Evolutionary conservation across 2,797 vertebrate species (phyloP), one percentile per base, ranked within the genome.

Genomic region (Syngnathus acus): DNA sequence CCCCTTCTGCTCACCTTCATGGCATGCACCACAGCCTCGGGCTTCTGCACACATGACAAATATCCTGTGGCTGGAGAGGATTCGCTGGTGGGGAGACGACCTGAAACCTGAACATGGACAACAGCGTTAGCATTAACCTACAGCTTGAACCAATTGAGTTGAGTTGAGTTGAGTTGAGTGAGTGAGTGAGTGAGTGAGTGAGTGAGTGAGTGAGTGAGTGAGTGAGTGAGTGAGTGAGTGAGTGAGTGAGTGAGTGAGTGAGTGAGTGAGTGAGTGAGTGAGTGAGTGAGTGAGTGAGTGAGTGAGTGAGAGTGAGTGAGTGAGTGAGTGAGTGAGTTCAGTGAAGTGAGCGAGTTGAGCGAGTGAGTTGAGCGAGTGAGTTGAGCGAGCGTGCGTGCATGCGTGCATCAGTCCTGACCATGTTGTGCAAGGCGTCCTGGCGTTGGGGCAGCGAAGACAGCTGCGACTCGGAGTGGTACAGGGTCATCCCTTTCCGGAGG

Each of bases 401-500:
- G 26, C 26, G 26, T 26, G 26, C 26, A 26, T 26, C 26, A 26
- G 26, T 71, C 77, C 95, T 93, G 86, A 98, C 96, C 0, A 93
- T 94, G 79, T 95, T 95, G 79, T 95, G 93, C 89, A 93, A 85
- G 77, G 91, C 58, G 0, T 98, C 95, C 83, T 94, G 95, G 81
- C 94, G 94, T 69, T 93, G 95, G 0, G 94, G 94, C 77, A 92
- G 82, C 0, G 93, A 93, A 0, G 94, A 92, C 67, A 98, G 94
- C 91, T 97, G 95, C 17, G 95, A 94, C 87, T 98, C 96, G 0
- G 96, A 98, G 90, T 95, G 95, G 89, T 97, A 97, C 0, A 93
- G 94, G 48, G 92, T 94, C 86, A 95, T 86, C 65, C 94, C 95
- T 84, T 98, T 98, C 82, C 94, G 89, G 76, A 97, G 90, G 21